Conservation (phyloP, 2,888 invertebrate genomes). For the Monopis laevigella region DNA sequence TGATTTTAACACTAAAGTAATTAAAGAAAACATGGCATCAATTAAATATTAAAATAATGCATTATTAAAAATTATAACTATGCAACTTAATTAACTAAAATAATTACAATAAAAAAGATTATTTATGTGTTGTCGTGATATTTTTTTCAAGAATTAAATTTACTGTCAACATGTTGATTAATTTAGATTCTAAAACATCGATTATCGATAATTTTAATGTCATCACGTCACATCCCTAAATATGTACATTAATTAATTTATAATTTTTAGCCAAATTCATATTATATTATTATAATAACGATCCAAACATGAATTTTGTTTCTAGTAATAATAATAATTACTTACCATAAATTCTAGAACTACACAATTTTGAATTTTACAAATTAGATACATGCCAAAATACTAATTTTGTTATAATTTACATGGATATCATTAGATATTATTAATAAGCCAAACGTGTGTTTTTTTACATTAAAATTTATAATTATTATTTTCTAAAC, state of each 20-base stretch:
- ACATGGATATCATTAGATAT: conserved; percentile 4
- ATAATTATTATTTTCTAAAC: conserved; percentile 21
- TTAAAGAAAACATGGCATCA: conserved; percentile 62
- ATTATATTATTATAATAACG: conserved; percentile 4
- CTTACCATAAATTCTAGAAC: conserved; percentile 38
- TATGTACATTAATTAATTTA: conserved; percentile 44
- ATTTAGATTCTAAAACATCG: conserved; percentile 41
- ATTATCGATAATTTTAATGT: conserved; percentile 40
- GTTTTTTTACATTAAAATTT: conserved; percentile 20
- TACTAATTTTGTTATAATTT: conserved; percentile 9
- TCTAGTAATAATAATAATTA: conserved; percentile 46
- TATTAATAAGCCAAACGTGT: conserved; percentile 15
- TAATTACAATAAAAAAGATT: conserved; percentile 18
- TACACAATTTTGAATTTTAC: conserved; percentile 42
- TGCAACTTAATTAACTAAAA: not conserved
- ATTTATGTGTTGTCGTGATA: conserved; percentile 17
- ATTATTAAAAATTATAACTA: conserved; percentile 15
- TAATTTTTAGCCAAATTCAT: conserved; percentile 25
- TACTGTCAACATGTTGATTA: conserved; percentile 19
- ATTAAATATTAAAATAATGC: conserved; percentile 22
- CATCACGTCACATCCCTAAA: conserved; percentile 56
- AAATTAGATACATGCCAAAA: conserved; percentile 19
- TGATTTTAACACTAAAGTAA: conserved; percentile 46
- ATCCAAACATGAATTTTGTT: conserved; percentile 55
- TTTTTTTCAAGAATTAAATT: not conserved